phyloP scores from a whole-genome alignment of 1,140 invertebrate species.

The Thrips palmi region DNA sequence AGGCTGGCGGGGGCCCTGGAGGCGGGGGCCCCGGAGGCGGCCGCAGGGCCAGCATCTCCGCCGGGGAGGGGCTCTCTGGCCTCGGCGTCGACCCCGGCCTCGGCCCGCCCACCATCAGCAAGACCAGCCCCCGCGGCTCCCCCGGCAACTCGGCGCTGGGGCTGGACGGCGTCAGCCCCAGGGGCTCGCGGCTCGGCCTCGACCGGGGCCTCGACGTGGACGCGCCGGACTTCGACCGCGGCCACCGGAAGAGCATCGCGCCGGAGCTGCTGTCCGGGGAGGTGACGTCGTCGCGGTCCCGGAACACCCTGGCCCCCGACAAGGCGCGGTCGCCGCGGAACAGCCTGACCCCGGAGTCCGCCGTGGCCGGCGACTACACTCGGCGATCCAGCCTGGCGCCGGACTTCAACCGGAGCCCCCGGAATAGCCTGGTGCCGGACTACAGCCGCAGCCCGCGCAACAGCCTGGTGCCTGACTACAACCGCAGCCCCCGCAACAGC shows the following conservation, averaged over 20 bases:
- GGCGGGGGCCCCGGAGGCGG: slow-evolving; percentile 23
- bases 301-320: slow-evolving; percentile 24
- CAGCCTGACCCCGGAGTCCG: slow-evolving; percentile 25
- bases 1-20: slow-evolving; percentile 18
- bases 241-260: neutral
- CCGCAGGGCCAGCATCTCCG: slow-evolving; percentile 27
- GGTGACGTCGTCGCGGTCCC: slow-evolving; percentile 15
- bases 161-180: too few relatives aligned
- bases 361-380: slow-evolving; percentile 28
- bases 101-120: neutral
- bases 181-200: neutral
- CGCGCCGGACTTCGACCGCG: slow-evolving; percentile 1
- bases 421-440: slow-evolving; percentile 24
- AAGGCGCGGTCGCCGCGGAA: slow-evolving; percentile 37
- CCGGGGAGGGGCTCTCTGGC: slow-evolving; percentile 7
- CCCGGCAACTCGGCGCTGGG: too few relatives aligned
- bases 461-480: slow-evolving; percentile 26
- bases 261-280: too few relatives aligned
- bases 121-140: too few relatives aligned
- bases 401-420: slow-evolving; percentile 14
- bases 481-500: slow-evolving; percentile 38
- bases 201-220: neutral
- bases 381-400: slow-evolving; percentile 41
- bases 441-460: slow-evolving; percentile 10
- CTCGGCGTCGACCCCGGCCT: slow-evolving; percentile 22